These are phyloP conservation scores for Mylabris sibirica DNA, from an alignment of 2,888 invertebrate genomes.

Conservation along the genomic window DNA sequence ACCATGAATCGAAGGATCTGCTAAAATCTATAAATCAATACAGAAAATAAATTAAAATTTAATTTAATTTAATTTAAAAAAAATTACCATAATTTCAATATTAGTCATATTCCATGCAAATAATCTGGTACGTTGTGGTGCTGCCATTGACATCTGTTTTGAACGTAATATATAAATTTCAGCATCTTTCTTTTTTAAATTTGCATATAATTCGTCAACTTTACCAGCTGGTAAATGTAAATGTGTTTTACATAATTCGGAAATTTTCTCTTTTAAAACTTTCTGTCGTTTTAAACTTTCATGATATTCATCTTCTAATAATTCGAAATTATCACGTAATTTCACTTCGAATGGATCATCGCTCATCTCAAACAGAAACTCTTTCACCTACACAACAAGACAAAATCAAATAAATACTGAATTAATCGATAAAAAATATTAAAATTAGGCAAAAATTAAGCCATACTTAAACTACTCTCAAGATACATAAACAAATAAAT, in stretches of 20 bases:
- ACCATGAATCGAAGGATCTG: slow-evolving; percentile 88
- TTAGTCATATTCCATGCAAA: slow-evolving; percentile 87
- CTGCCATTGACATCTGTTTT: slow-evolving; percentile 69
- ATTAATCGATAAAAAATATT: background rate
- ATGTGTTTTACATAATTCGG: slow-evolving; percentile 82
- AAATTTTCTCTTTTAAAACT: slow-evolving; percentile 87
- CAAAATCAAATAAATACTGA: background rate
- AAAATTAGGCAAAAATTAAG: background rate
- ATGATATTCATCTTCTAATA: slow-evolving; percentile 93
- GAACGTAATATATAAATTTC: slow-evolving; percentile 95
- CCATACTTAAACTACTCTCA: no score
- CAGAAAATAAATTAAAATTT: slow-evolving; percentile 4
- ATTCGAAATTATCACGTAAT: slow-evolving; percentile 92
- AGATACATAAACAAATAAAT: no score
- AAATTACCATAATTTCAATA: slow-evolving; percentile 66
- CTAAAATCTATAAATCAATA: slow-evolving; percentile 64
- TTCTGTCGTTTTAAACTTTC: slow-evolving; percentile 90
- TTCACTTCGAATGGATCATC: slow-evolving; percentile 99
- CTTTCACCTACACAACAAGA: slow-evolving; percentile 72
- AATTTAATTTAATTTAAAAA: background rate
- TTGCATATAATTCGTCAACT: slow-evolving; percentile 88
- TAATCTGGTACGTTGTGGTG: slow-evolving; percentile 75
- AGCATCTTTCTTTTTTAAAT: slow-evolving; percentile 87
- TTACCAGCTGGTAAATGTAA: slow-evolving; percentile 84
- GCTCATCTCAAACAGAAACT: slow-evolving; percentile 88